Base-by-base conservation (phyloP, 2,888 invertebrate genomes). In the Spisula subtruncata region DNA sequence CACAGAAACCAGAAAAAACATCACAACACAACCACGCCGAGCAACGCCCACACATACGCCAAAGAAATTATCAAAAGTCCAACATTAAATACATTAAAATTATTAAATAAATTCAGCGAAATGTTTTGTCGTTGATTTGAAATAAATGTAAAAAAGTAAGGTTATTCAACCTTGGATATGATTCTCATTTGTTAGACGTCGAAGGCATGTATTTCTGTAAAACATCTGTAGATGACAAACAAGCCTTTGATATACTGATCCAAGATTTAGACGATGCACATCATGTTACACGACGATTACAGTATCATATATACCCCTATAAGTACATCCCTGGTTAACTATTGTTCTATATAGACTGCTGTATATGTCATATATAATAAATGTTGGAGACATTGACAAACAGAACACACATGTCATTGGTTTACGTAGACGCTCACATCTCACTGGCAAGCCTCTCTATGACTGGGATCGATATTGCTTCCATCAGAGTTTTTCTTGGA, bases 271-370 rank as follows among this genome's bases (percentile, higher is more conserved):
- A 10, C 6, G 60, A 25, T n/a, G 8, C 25, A 66, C 2, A 25
- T 1, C 60, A 41, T 20, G 4, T 20, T 20, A n/a, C n/a, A 20
- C 56, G 25, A 1, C 60, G 16, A 51, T 12, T 6, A 51, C 12
- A 51, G 14, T 51, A 51, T 60, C 60, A 66, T n/a, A 25, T 66
- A 56, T n/a, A 66, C 2, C 12, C 25, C 60, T 2, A n/a, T 0
- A 12, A 66, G 10, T 25, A 54, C 20, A n/a, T 25, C 18, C 29
- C 8, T 51, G 6, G 2, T 46, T 2, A 85, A n/a, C 80, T 56
- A 85, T 80, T 85, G 85, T 80, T 80, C 54, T 79, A 85, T 56
- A 54, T 79, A 56, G 54, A 79, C 79, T 79, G 48, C 79, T 79
- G 48, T 75, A 79, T 79, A 54, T 85, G 54, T 85, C 54, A 29